Evolutionary conservation across 1,140 invertebrate genomes (phyloP).

Genomic region (Myzus persicae): DNA sequence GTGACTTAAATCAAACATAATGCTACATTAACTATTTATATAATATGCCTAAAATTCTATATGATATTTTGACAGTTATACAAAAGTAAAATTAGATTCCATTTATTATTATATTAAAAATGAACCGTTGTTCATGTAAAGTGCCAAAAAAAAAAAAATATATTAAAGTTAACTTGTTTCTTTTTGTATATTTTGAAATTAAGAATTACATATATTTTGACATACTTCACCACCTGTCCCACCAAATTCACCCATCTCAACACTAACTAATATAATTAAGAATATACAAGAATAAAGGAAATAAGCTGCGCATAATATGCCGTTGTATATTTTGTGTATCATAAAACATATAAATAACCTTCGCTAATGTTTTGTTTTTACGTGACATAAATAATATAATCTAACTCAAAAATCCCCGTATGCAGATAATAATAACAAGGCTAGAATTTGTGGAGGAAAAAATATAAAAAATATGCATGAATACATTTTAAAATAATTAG

Average conservation of each 20-base stretch:
- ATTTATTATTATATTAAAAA: slow-evolving; percentile 22
- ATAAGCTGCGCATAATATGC: neutral
- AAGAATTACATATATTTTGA: slow-evolving; percentile 1
- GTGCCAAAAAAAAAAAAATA: neutral
- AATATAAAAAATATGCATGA: neutral
- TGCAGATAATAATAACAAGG: neutral
- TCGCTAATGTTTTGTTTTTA: neutral
- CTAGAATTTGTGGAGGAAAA: neutral
- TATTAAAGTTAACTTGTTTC: neutral
- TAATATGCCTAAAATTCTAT: neutral
- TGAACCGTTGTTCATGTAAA: neutral
- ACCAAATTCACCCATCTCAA: neutral
- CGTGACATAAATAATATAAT: slow-evolving; percentile 4
- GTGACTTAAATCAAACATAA: neutral
- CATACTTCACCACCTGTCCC: neutral
- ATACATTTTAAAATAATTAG: neutral
- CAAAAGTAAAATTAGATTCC: neutral
- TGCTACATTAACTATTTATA: neutral
- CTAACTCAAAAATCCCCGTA: neutral
- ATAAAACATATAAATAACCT: neutral
- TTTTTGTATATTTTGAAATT: neutral
- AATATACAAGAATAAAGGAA: neutral
- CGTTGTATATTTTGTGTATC: neutral
- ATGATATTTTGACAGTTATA: neutral
- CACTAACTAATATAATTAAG: neutral